These are phyloP conservation scores for Poecilus cupreus DNA, from an alignment of 2,888 invertebrate species.

Conservation along the genomic window DNA sequence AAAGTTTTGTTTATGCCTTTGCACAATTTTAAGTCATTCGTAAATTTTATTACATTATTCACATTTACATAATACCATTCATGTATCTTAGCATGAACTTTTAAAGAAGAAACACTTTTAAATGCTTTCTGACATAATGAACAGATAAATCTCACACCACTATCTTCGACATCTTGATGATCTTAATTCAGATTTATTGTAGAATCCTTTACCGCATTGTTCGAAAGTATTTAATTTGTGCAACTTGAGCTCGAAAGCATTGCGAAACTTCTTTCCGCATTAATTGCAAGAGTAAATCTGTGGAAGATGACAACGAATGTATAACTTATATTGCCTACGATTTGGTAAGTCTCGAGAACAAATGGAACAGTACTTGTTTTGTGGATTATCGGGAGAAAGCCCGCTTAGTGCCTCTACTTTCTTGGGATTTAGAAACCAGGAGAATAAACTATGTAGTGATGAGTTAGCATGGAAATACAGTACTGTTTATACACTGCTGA, in stretches of 20 bases:
- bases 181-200: conserved; percentile 61
- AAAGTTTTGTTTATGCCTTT: not conserved
- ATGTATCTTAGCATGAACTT: conserved; percentile 35
- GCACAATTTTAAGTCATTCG: not conserved
- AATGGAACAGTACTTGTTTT: conserved; percentile 16
- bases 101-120: conserved; percentile 60
- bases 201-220: conserved; percentile 60
- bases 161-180: conserved; percentile 61
- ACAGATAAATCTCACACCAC: conserved; percentile 62
- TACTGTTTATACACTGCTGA: too few relatives aligned
- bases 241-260: conserved; percentile 36
- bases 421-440: not conserved
- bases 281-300: conserved; percentile 3
- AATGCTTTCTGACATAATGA: conserved; percentile 64
- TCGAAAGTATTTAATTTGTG: conserved; percentile 4
- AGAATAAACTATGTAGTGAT: not conserved
- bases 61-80: not conserved
- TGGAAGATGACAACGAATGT: conserved; percentile 25
- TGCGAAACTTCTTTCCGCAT: conserved; percentile 19
- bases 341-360: conserved; percentile 26
- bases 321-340: conserved; percentile 12
- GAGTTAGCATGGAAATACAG: not conserved
- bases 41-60: not conserved
- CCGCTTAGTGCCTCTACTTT: not conserved
- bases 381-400: not conserved